Base-by-base conservation (phyloP, 2,113 vertebrate genomes). In the Zosterops lateralis region DNA sequence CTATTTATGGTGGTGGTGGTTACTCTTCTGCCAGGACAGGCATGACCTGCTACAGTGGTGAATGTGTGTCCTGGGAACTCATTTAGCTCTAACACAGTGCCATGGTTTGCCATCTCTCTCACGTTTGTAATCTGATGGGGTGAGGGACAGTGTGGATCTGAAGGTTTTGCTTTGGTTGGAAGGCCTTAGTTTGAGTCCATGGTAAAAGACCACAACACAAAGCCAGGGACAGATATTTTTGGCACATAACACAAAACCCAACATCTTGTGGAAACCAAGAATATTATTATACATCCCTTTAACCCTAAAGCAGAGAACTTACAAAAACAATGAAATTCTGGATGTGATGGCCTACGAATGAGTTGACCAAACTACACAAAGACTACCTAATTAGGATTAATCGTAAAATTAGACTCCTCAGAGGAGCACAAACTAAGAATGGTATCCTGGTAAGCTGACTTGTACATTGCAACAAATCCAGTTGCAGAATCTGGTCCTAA, bases 361-460 rank as follows among this genome's bases (percentile, higher is more conserved):
- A 70, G 17, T 58, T 93, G 60, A 57, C 32, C 40, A 81, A 91
- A 80, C 28, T 45, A 74, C 3, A 50, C 14, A 29, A 22, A 45
- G 48, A 70, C 79, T 61, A 47, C 50, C 71, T 93, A 84, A 93
- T 89, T 87, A 90, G 89, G 90, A 94, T 96, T 95, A 95, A 44
- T 67, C 45, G 84, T 93, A 92, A 94, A 95, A 96, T 92, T 89
- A 96, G 94, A 81, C 54, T 90, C 51, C 54, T 81, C 40, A 29
- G 72, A 92, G 28, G 40, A 92, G 28, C 3, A 3, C 60, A 86
- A 67, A 84, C 95, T 93, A 95, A 96, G 89, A 95, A 95, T 84
- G 93, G 89, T 65, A 90, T 92, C 84, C 61, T 29, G 80, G 62
- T 96, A 94, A 96, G 94, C 94, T 90, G 93, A 83, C 95, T 93